These are phyloP conservation scores for Clupea harengus DNA, from an alignment of 2,113 vertebrate species.

Conservation along the genomic window DNA sequence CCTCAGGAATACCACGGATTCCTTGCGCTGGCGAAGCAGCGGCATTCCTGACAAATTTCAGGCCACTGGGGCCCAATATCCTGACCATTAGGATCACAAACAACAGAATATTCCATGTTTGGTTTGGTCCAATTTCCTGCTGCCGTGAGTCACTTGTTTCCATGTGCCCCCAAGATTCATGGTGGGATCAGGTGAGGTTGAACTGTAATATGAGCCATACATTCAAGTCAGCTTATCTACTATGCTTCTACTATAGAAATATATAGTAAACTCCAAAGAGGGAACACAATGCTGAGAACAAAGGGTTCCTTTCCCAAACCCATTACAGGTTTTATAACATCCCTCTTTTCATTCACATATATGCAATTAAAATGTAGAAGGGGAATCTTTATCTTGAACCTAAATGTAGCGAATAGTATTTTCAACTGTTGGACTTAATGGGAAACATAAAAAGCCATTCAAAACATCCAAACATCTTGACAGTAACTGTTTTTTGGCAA, in stretches of 20 bases:
- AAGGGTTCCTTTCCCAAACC: not conserved
- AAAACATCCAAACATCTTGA: not conserved
- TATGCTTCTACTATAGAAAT: not conserved
- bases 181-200: not conserved
- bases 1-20: slow-evolving; percentile 56
- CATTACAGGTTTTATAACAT: no score
- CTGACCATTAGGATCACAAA: slow-evolving; percentile 7
- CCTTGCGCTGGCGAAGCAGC: slow-evolving; percentile 25
- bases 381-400: not conserved
- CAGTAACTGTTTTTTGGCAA: no score
- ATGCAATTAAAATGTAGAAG: not conserved
- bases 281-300: not conserved
- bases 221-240: not conserved
- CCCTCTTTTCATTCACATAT: not conserved
- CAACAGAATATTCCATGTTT: not conserved
- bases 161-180: not conserved
- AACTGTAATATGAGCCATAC: not conserved
- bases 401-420: not conserved
- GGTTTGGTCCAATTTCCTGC: not conserved
- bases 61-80: not conserved
- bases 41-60: not conserved
- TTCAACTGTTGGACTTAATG: not conserved
- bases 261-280: not conserved
- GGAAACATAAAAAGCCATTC: not conserved
- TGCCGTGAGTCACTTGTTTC: slow-evolving; percentile 7